Evolutionary conservation across 2,113 vertebrate species (phyloP).

Genomic region (Rhipidura dahli): DNA sequence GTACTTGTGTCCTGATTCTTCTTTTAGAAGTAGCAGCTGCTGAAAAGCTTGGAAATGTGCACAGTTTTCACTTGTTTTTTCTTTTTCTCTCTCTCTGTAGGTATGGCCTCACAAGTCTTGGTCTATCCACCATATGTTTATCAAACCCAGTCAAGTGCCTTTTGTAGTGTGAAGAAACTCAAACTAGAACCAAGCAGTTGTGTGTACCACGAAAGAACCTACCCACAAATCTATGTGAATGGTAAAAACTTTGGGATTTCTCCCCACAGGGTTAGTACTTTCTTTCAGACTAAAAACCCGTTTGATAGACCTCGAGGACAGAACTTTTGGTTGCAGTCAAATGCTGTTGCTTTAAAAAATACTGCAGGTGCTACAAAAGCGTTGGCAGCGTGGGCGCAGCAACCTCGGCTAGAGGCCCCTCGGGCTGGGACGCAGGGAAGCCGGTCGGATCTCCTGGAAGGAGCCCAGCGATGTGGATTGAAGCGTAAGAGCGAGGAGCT

Average conservation of each 20-base stretch:
- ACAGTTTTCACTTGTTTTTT: not conserved
- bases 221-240: conserved; percentile 90
- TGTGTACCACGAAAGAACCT: conserved; percentile 93
- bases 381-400: conserved; percentile 69
- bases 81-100: conserved; percentile 67
- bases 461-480: conserved; percentile 93
- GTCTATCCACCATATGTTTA: conserved; percentile 99
- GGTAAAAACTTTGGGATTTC: conserved; percentile 90
- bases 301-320: conserved; percentile 80
- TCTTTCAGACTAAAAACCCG: conserved; percentile 87
- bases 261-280: conserved; percentile 81
- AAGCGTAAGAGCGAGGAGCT: conserved; percentile 98
- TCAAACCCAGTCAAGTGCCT: conserved; percentile 99
- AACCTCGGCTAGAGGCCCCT: conserved; percentile 58
- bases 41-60: not conserved
- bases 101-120: conserved; percentile 99
- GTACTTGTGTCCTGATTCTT: not conserved
- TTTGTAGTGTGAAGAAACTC: conserved; percentile 99
- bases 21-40: not conserved
- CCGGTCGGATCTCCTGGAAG: conserved; percentile 81
- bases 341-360: conserved; percentile 85
- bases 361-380: conserved; percentile 83
- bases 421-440: conserved; percentile 69
- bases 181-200: conserved; percentile 98
- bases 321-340: conserved; percentile 83